Conservation (phyloP, 2,113 vertebrate genomes). For the Dermatemys mawii region DNA sequence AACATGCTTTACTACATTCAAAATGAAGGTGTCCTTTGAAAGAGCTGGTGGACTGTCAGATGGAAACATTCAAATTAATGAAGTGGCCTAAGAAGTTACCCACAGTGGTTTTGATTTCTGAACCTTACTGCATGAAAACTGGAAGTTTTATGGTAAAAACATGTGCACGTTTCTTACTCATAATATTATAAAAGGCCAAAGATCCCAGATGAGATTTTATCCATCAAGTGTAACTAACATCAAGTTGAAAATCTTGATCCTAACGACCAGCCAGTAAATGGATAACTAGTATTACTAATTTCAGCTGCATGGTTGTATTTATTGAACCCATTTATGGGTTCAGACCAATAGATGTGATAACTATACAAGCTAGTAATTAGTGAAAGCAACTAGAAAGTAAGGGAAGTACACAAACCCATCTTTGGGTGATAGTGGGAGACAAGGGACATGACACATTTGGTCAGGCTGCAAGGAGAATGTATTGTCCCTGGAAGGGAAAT, state of each 20-base stretch:
- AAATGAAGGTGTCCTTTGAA: neutral
- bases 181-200: neutral
- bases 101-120: neutral
- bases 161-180: neutral
- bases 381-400: neutral
- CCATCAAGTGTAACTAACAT: neutral
- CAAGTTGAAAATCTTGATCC: neutral
- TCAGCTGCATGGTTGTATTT: neutral
- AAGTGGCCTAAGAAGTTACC: neutral
- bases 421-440: too few species aligned
- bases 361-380: neutral
- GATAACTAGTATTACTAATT: neutral
- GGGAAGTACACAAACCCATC: neutral
- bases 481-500: too few species aligned
- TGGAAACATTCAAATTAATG: neutral
- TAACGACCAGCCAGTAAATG: neutral
- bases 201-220: neutral
- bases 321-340: accelerated
- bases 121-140: neutral
- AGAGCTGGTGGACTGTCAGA: neutral
- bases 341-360: neutral
- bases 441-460: too few species aligned
- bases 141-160: neutral
- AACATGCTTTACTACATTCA: neutral
- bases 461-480: too few species aligned